These are phyloP conservation scores for Stegodyphus mimosarum DNA, from an alignment of 1,140 invertebrate species.

Conservation along the genomic window DNA sequence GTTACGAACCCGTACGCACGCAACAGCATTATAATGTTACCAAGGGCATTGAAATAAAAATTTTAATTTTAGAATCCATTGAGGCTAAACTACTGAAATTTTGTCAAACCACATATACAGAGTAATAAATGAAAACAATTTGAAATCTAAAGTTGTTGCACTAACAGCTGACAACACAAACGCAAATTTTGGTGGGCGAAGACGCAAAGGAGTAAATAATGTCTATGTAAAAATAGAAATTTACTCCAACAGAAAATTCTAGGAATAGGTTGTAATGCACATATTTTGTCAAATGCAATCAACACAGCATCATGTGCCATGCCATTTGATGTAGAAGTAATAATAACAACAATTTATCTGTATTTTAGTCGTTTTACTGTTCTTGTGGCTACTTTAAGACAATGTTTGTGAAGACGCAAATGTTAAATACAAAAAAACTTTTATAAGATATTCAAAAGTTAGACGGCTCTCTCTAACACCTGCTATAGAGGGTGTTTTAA, in stretches of 20 bases:
- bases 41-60: too few relatives aligned
- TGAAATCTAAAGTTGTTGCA: conserved; percentile 8
- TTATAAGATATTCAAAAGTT: neutral
- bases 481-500: neutral
- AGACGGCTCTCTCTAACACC: conserved; percentile 6
- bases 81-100: too few relatives aligned
- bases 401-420: neutral
- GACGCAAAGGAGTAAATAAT: conserved; percentile 26
- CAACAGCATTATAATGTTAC: too few relatives aligned
- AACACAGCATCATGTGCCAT: neutral
- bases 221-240: too few relatives aligned
- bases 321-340: conserved; percentile 6
- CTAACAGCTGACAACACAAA: conserved; percentile 24
- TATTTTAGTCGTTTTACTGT: conserved; percentile 8
- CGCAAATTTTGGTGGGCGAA: conserved; percentile 31
- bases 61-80: too few relatives aligned
- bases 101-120: too few relatives aligned
- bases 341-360: conserved; percentile 15
- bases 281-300: conserved; percentile 25
- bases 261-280: conserved; percentile 16
- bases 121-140: conserved; percentile 3
- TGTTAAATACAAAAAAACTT: conserved; percentile 23
- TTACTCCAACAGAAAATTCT: conserved; percentile 20
- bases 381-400: neutral
- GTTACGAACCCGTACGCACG: too few relatives aligned